Conservation (phyloP, 2,888 invertebrate genomes). For the Clusia tigrina region DNA sequence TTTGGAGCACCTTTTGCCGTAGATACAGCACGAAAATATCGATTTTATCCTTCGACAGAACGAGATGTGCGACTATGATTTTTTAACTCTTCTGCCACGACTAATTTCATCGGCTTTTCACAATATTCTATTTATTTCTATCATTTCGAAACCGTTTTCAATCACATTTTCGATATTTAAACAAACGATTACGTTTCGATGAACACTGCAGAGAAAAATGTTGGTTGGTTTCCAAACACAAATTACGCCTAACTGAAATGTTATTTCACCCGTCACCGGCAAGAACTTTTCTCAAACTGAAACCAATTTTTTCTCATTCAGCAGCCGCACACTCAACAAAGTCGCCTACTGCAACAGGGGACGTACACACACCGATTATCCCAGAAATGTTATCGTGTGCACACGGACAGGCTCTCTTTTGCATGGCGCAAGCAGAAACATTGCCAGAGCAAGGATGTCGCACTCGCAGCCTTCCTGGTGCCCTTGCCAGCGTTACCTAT, state of each 20-base stretch:
- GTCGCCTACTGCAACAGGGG: slow-evolving; percentile 3
- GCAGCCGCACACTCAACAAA: slow-evolving; percentile 17
- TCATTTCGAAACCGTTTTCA: too few species aligned
- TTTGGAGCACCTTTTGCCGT: slow-evolving; percentile 59
- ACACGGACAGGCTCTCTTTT: too few species aligned
- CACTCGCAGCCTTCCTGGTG: not conserved
- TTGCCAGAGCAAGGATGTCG: not conserved
- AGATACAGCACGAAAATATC: slow-evolving; percentile 62
- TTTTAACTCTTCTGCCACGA: too few species aligned
- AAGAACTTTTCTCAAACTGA: slow-evolving; percentile 41
- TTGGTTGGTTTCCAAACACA: too few species aligned
- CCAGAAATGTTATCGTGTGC: too few species aligned
- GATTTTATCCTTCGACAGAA: slow-evolving; percentile 49
- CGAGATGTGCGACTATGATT: slow-evolving; percentile 28
- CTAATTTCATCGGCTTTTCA: too few species aligned
- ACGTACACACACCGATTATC: too few species aligned
- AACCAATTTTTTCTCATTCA: slow-evolving; percentile 10
- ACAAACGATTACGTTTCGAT: too few species aligned
- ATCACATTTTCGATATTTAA: not conserved
- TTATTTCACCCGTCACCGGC: slow-evolving; percentile 38
- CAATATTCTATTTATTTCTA: too few species aligned
- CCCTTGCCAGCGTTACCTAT: not conserved
- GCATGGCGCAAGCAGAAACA: too few species aligned
- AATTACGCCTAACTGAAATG: not conserved
- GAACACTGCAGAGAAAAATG: too few species aligned